These are phyloP conservation scores for Oscheius sp. DNA, from an alignment of 2,888 invertebrate species.

Conservation along the genomic window DNA sequence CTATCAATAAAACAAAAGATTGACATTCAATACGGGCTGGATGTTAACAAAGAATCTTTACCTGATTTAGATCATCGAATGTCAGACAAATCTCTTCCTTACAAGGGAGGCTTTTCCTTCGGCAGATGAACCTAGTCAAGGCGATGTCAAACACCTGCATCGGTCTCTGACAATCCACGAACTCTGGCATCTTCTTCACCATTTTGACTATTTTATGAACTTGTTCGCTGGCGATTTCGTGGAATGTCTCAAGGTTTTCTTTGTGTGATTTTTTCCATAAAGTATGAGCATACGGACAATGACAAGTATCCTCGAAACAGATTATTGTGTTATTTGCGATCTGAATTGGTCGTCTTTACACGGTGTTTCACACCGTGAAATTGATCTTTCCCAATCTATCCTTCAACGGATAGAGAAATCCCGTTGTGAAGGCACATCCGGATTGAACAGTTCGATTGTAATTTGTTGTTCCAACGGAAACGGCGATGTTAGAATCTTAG, in stretches of 20 bases:
- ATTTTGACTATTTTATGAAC: not conserved
- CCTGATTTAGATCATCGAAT: constrained; percentile 31
- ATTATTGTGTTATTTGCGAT: constrained; percentile 9
- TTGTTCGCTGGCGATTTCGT: not conserved
- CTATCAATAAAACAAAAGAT: too few species aligned
- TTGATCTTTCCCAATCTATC: not conserved
- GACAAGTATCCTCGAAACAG: constrained; percentile 6
- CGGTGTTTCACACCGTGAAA: not conserved
- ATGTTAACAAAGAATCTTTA: not conserved
- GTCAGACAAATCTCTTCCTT: constrained; percentile 26
- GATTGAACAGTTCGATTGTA: constrained; percentile 91
- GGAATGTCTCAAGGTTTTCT: not conserved
- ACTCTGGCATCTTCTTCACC: not conserved
- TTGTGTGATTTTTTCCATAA: not conserved
- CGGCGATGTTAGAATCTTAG: too few species aligned
- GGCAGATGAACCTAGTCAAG: constrained; percentile 29
- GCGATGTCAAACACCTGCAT: not conserved
- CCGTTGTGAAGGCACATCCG: constrained; percentile 82
- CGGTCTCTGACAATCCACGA: not conserved
- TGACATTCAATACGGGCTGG: too few species aligned
- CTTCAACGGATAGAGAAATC: constrained; percentile 74
- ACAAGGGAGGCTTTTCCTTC: constrained; percentile 32
- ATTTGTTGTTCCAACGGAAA: constrained; percentile 76
- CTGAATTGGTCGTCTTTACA: not conserved
- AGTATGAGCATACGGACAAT: constrained; percentile 1